These are phyloP conservation scores for Meles meles DNA, from an alignment of 2,113 vertebrate genomes.

Conservation along the genomic window DNA sequence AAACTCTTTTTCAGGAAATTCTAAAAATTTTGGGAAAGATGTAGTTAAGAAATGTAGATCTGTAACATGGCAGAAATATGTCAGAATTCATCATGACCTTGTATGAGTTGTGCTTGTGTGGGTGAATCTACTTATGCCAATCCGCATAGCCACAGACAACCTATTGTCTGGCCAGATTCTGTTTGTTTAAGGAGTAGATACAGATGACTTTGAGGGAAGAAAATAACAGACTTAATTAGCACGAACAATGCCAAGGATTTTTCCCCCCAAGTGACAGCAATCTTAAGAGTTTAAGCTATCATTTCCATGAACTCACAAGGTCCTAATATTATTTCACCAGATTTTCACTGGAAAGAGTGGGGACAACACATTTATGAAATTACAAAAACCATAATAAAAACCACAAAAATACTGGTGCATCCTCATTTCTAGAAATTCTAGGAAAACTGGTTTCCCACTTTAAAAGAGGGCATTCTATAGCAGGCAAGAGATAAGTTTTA, in stretches of 20 bases:
- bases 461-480: neutral
- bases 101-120: neutral
- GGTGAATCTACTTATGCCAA: neutral
- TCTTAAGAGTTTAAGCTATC: constrained; percentile 26
- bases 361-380: neutral
- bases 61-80: neutral
- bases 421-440: neutral
- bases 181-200: constrained; percentile 16
- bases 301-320: neutral
- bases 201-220: constrained; percentile 24
- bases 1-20: neutral
- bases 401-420: neutral
- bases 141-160: neutral
- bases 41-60: neutral
- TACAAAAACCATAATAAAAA: neutral
- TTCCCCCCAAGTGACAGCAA: neutral
- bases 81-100: neutral
- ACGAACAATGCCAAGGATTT: neutral
- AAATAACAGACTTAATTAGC: constrained; percentile 28
- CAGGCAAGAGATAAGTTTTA: neutral
- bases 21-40: neutral
- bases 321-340: neutral
- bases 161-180: neutral
- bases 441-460: neutral
- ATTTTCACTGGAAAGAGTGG: neutral